Base-by-base conservation (phyloP, 2,113 vertebrate species). In the Cavia aperea region DNA sequence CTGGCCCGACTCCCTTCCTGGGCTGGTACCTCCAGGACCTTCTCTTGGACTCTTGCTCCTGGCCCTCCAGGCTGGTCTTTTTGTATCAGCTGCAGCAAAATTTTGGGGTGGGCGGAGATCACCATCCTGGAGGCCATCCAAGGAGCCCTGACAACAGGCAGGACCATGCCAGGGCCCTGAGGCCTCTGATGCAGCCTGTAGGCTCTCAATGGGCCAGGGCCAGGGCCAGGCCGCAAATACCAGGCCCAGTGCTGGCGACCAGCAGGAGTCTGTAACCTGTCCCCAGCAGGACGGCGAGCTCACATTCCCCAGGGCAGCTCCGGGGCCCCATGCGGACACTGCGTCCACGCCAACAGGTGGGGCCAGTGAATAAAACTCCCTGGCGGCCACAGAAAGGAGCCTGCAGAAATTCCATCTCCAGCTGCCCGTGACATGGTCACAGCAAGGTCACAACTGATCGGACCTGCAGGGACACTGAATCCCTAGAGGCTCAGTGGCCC, bases 361-460 rank as follows among this genome's bases (percentile, higher is more conserved):
- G 88, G 91, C 82, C 9, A 78, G 73, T 56, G 29, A 68, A 96
- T 82, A 88, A 95, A 93, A 87, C 81, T 86, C 39, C 31, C 78
- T 51, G 49, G 58, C 29, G 1, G 21, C 85, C 23, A 49, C 83
- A 83, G 24, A 5, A 49, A 73, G 62, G 89, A 82, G 93, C 78
- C 86, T 72, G 81, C 70, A 82, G 96, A 97, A 97, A 96, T 96
- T 96, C 96, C 96, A 96, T 91, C 96, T 96, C 88, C n/a, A 43
- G 93, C 92, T 93, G 94, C 91, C 96, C 33, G 91, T 93, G 95
- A 95, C 89, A 88, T 1, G 81, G 95, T 82, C 94, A 93, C 75
- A 24, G 63, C 16, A 12, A 93, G 94, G 96, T 94, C 92, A 46
- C 31, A 82, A 65, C 91, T 78, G 63, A 68, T 82, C 16, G 24